phyloP scores from a whole-genome alignment of 2,113 vertebrate species.

The Calyptomena viridis region DNA sequence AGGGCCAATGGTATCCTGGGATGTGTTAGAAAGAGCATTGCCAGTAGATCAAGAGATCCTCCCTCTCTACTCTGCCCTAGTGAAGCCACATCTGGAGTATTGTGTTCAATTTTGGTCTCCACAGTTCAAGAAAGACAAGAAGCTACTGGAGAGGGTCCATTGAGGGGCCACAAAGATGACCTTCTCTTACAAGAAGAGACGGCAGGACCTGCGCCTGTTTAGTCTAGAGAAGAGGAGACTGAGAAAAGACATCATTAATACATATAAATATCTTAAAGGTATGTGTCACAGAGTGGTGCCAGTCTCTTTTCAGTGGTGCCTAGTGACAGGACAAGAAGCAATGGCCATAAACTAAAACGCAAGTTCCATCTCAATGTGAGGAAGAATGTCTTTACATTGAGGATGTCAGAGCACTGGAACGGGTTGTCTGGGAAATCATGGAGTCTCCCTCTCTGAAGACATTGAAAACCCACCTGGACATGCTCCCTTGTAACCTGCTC shows the following conservation, averaged over 20 bases:
- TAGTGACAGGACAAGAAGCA: not conserved
- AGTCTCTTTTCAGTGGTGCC: not conserved
- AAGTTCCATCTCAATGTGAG: not conserved
- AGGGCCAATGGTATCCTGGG: not conserved
- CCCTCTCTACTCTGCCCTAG: not conserved
- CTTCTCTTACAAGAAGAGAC: not conserved
- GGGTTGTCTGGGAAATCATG: not conserved
- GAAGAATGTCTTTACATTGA: not conserved
- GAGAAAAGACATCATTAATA: not conserved
- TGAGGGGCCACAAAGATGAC: not conserved
- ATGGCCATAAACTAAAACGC: not conserved
- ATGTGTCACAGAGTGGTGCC: not conserved
- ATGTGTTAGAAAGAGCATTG: not conserved
- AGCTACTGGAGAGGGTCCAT: not conserved
- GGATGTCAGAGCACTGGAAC: not conserved
- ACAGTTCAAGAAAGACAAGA: not conserved
- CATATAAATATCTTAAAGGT: not conserved
- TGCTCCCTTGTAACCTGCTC: not conserved
- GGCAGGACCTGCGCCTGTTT: not conserved
- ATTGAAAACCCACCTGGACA: not conserved
- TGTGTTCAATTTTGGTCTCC: not conserved
- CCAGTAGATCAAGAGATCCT: not conserved
- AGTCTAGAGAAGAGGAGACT: not conserved
- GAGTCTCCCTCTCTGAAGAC: not conserved
- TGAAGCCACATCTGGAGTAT: not conserved